Conservation (phyloP, 2,113 vertebrate species). For the Aptenodytes forsteri region DNA sequence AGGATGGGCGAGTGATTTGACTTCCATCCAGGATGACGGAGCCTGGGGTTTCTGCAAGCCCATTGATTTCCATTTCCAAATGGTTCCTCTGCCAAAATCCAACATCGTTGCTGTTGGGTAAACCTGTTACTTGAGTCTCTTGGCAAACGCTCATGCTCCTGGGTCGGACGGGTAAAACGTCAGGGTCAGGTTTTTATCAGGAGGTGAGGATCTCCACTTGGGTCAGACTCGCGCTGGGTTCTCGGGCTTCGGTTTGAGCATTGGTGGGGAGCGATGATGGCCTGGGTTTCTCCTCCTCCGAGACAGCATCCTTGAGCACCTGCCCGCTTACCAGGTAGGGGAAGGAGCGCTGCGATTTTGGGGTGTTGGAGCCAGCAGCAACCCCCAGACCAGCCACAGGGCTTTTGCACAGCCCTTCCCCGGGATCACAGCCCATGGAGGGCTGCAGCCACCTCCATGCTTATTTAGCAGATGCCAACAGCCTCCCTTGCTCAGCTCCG, state of each 20-base stretch:
- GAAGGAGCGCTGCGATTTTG: background rate
- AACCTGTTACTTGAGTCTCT: background rate
- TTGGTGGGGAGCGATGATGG: accelerated
- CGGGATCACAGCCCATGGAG: background rate
- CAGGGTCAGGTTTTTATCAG: background rate
- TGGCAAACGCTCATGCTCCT: accelerated
- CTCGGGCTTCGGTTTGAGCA: background rate
- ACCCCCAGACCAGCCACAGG: background rate
- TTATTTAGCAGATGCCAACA: background rate
- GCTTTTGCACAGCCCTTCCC: background rate
- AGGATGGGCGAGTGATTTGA: background rate
- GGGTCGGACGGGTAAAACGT: accelerated
- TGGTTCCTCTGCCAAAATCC: background rate
- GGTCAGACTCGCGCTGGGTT: accelerated
- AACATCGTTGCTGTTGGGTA: background rate
- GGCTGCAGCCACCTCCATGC: background rate
- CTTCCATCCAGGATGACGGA: background rate
- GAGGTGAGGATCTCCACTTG: accelerated
- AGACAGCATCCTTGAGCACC: background rate
- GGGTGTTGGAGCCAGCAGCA: background rate
- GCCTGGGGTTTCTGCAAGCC: background rate
- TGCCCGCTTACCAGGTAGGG: background rate
- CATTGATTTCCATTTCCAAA: background rate
- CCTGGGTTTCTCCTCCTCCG: background rate
- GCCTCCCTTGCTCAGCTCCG: background rate